Base-by-base conservation (phyloP, 30 jellyfish, hydroid and myxozoan species). In the Hydractinia symbiolongicarpus region DNA sequence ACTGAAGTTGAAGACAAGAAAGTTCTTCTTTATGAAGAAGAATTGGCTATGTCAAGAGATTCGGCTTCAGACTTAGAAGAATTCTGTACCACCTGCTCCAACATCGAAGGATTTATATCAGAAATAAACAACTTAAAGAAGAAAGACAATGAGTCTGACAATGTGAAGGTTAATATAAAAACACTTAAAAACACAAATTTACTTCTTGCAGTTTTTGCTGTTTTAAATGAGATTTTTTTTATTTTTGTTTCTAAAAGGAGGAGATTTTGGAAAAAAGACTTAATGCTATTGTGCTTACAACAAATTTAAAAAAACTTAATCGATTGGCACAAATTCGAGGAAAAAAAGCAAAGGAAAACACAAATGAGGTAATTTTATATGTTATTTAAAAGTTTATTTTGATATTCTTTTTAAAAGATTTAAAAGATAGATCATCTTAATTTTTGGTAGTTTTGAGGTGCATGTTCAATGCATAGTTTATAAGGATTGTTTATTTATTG, bases 241-340 rank as follows among this genome's bases (percentile, higher is more conserved):
- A 56, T 50, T 52, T 64, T 50, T n/a, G 61, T 73, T 82, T 60
- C 77, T 67, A 89, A 72, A 20, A 54, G 19, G 87, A 79, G 21
- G 79, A 54, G 55, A 81, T 89, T 52, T 73, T 51, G 9, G 89
- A 84, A 69, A 81, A 87, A 61, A 85, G 95, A 55, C 70, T 89
- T 51, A 73, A 84, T 16, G 88, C 95, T 7, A 78, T 85, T 10
- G 50, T 89, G 57, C 83, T 89, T 66, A 82, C 95, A 52, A 78
- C 88, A 49, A 89, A 88, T 76, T 61, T 89, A 82, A 89, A 89
- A 81, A 89, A 81, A 81, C 79, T 89, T 53, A 89, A 84, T 76
- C 66, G 97, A 69, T 74, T 84, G 50, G 76, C 97, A 21, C 82
- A 84, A n/a, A 81, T 89, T 9, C 83, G 90, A 89, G 88, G 95